These are phyloP conservation scores for Byasa hedistus DNA, from an alignment of 2,888 invertebrate genomes.

Conservation along the genomic window DNA sequence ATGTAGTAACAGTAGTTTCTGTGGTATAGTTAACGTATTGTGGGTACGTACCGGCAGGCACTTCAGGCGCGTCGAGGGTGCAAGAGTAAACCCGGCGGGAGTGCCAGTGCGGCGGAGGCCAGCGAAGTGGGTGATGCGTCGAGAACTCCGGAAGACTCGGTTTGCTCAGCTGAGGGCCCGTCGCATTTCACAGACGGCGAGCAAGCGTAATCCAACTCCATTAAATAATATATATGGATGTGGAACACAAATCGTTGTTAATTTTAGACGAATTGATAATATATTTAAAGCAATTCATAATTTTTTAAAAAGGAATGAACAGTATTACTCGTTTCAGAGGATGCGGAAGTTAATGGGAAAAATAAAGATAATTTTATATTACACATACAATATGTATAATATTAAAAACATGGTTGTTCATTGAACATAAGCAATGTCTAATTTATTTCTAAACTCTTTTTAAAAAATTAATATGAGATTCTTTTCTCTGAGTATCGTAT, in stretches of 20 bases:
- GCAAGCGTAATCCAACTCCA: slow-evolving; percentile 56
- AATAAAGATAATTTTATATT: neutral
- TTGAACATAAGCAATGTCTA: neutral
- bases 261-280: slow-evolving; percentile 1
- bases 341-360: neutral
- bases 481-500: too few relatives aligned
- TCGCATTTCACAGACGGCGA: slow-evolving; percentile 83
- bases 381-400: neutral
- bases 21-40: too few relatives aligned
- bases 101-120: slow-evolving; percentile 80
- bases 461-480: neutral
- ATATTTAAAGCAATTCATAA: neutral
- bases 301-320: neutral
- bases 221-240: neutral
- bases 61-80: slow-evolving; percentile 84
- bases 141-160: slow-evolving; percentile 93
- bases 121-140: slow-evolving; percentile 88
- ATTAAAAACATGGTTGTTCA: neutral
- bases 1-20: too few relatives aligned
- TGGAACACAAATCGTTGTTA: neutral
- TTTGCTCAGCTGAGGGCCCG: slow-evolving; percentile 92
- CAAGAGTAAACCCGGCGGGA: slow-evolving; percentile 75
- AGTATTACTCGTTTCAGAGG: neutral
- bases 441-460: neutral
- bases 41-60: slow-evolving; percentile 73